Evolutionary conservation across 92 coral and sea anemone genomes (phyloP).

Genomic region (Anthopleura xanthogrammica): DNA sequence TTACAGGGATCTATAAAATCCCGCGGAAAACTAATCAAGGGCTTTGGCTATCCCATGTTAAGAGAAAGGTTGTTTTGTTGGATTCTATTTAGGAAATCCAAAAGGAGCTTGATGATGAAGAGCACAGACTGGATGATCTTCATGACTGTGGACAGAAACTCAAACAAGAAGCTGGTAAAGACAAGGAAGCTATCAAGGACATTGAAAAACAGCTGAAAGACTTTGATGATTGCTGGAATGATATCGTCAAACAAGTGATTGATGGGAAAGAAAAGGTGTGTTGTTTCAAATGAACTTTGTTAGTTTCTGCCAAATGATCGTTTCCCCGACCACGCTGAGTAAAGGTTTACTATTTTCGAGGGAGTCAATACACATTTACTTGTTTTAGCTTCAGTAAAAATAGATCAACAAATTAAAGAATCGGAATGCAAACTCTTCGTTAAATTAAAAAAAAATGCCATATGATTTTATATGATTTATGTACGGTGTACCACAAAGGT

Average conservation of each 20-base stretch:
- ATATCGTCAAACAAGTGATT: conserved; percentile 67
- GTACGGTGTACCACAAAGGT: not conserved
- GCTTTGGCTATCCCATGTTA: not conserved
- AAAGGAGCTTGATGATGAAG: conserved; percentile 71
- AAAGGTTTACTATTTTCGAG: too few species aligned
- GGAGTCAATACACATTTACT: too few species aligned
- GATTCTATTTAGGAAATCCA: conserved; percentile 51
- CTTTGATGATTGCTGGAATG: conserved; percentile 89
- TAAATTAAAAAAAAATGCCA: too few species aligned
- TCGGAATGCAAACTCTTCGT: too few species aligned
- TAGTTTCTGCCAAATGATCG: too few species aligned
- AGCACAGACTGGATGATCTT: conserved; percentile 58
- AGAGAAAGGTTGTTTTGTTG: not conserved
- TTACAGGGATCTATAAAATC: too few species aligned
- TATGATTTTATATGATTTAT: not conserved
- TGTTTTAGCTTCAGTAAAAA: too few species aligned
- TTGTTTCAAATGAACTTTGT: not conserved
- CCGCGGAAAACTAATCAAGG: not conserved
- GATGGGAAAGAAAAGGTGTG: conserved; percentile 83
- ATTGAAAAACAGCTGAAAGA: conserved; percentile 77
- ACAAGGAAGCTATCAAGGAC: conserved; percentile 60
- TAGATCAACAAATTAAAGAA: too few species aligned
- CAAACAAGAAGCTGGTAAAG: conserved; percentile 49
- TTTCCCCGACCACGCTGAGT: too few species aligned
- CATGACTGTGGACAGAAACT: conserved; percentile 67